Base-by-base conservation (phyloP, 2,888 invertebrate genomes). In the Pristionchus japonicus region DNA sequence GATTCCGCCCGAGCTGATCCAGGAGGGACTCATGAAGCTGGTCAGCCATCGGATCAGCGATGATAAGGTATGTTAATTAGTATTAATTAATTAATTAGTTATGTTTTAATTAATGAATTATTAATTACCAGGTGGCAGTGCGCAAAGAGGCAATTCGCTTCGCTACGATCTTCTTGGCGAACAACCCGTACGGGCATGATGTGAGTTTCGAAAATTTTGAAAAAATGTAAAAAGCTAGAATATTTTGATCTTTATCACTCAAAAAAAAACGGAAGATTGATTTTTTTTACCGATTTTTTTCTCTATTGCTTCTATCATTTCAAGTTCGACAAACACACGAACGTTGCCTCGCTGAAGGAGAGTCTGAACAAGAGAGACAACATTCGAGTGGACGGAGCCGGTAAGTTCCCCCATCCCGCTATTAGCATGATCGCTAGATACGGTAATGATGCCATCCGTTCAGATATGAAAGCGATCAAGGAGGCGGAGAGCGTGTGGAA, bases 101-200 rank as follows among this genome's bases (percentile, higher is more conserved):
- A 9, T 20, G 20, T 52, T 13, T 15, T 17, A 34, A 34, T 13
- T 31, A 64, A n/a, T 11, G 57, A n/a, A 17, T 13, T 34, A 15
- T 34, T 34, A 31, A 34, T 13, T 67, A 67, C 13, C 47, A 87
- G 31, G 96, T 97, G 11, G 96, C 96, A 88, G 98, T 98, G 0
- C 96, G 98, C 49, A 98, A 97, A 95, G 96, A 96, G 90, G 97
- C 98, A 4, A 96, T 97, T 88, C 96, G 96, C 93, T 95, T 97
- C 57, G 94, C 97, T 7, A 96, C 96, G 90, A 40, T 49, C 17
- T 96, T 98, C 94, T 95, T 98, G 67, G 96, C 97, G 94, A 96
- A 96, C 91, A 98, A 98, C 95, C 97, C 97, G 7, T 98, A 89
- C 74, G 92, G 92, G 47, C 91, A 92, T 43, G 91, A 93, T 88